Evolutionary conservation across 2,888 invertebrate species (phyloP), one percentile per base, ranked within the genome.

Genomic region (Conus canariensis): DNA sequence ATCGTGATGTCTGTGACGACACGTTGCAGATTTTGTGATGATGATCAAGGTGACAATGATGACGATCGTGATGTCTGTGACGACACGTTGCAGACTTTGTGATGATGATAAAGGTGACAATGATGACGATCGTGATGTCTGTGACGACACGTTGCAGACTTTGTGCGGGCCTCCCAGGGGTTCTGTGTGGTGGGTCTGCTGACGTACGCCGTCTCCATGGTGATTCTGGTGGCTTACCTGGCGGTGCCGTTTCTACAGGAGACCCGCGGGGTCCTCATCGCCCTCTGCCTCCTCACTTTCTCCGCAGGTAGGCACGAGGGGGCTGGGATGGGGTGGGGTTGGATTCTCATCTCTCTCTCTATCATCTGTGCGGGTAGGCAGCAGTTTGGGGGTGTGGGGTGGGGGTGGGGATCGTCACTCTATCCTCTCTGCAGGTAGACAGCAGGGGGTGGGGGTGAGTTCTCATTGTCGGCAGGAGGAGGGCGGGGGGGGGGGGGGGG

Each of bases 181-280:
- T 92, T 92, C 90, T 92, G 92, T 88, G 91, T 92, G 60, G 91
- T 91, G 22, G 91, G 92, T 4, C 59, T 92, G 77, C 90, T 92
- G 77, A 91, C 91, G 70, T 92, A 90, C 90, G 91, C 91, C 25
- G 70, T 92, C 58, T 91, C 92, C 56, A 90, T 91, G 82, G 90
- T 92, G 89, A 91, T 92, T 85, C 91, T 92, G 56, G 91, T 92
- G 16, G 91, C 91, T 59, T 92, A 92, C 91, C 85, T 92, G 59
- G 90, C 91, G 14, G 91, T 92, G 60, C 91, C 91, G 87, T 90
- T 90, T 25, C 90, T 92, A 58, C 92, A 92, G 90, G 91, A 90
- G 88, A 90, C 91, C n/a, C 85, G 91, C 7, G 91, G 91, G 14
- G 90, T 92, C 30, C 90, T 92, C 56, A 91, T 92, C 74, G 91